These are phyloP conservation scores for Caenorhabditis sinica DNA, from an alignment of 2,888 invertebrate species.

Conservation along the genomic window DNA sequence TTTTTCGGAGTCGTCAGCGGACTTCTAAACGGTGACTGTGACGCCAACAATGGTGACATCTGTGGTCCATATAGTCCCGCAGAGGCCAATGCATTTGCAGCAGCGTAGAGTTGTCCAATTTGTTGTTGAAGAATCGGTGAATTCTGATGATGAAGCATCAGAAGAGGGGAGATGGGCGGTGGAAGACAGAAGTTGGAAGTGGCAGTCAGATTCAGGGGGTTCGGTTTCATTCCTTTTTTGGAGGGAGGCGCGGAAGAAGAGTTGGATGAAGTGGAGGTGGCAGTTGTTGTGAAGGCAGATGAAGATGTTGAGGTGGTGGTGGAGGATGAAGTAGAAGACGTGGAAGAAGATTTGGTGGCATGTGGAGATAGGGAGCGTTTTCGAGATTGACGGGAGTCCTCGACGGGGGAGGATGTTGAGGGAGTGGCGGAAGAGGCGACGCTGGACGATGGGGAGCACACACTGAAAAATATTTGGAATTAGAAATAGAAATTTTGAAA, in stretches of 20 bases:
- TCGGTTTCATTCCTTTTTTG: constrained; percentile 56
- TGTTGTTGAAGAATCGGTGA: constrained; percentile 43
- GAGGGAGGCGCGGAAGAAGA: constrained; percentile 5
- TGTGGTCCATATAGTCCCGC: constrained; percentile 69
- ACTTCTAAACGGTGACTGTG: constrained; percentile 64
- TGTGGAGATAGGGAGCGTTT: constrained; percentile 42
- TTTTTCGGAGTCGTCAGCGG: constrained; percentile 54
- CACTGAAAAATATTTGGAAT: constrained; percentile 31
- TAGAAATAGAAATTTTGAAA: neutral
- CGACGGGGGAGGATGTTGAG: constrained; percentile 53
- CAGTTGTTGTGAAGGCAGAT: neutral
- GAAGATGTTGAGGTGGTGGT: neutral
- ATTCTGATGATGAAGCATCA: constrained; percentile 55
- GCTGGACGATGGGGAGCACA: constrained; percentile 56
- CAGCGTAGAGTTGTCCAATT: constrained; percentile 59
- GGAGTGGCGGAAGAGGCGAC: constrained; percentile 47
- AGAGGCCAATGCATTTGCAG: constrained; percentile 66
- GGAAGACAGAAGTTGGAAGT: constrained; percentile 44
- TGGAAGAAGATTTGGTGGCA: neutral
- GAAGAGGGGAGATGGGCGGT: constrained; percentile 25
- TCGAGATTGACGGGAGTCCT: constrained; percentile 26
- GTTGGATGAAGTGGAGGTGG: neutral
- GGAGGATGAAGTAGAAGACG: neutral
- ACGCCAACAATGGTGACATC: constrained; percentile 60
- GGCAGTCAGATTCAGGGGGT: constrained; percentile 62